phyloP scores from a whole-genome alignment of 2,888 invertebrate genomes.

The Prosopocoilus inquinatus region DNA sequence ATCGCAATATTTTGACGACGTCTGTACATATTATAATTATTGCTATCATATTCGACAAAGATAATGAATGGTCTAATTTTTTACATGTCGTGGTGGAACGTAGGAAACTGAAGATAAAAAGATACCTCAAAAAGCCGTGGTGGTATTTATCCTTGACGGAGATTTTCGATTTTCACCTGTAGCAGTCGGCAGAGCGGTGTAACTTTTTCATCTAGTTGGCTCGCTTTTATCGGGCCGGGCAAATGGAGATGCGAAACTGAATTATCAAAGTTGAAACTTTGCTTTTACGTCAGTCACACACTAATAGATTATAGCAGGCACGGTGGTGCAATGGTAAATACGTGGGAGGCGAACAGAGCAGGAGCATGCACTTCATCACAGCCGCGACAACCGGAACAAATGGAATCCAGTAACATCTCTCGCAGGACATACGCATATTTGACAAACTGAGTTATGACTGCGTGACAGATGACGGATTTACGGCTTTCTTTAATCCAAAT shows the following conservation, averaged over 20 bases:
- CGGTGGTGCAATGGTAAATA: constrained; percentile 33
- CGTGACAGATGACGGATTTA: constrained; percentile 38
- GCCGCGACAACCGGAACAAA: constrained; percentile 45
- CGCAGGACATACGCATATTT: constrained; percentile 41
- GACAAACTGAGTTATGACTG: constrained; percentile 30
- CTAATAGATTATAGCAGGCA: constrained; percentile 34
- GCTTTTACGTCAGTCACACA: constrained; percentile 25
- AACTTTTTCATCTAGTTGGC: constrained; percentile 22
- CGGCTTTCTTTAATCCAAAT: constrained; percentile 35
- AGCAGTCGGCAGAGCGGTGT: constrained; percentile 1
- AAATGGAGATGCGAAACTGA: constrained; percentile 30
- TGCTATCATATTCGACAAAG: too few relatives aligned
- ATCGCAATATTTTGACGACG: too few relatives aligned
- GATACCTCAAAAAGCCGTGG: too few relatives aligned
- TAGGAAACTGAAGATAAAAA: too few relatives aligned
- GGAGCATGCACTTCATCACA: constrained; percentile 37
- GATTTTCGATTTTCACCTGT: too few relatives aligned
- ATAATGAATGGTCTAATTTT: too few relatives aligned
- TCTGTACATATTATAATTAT: too few relatives aligned
- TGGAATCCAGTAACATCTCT: constrained; percentile 38
- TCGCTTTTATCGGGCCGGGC: constrained; percentile 2
- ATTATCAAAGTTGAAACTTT: constrained; percentile 31
- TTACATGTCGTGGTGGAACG: too few relatives aligned
- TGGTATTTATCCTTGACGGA: too few relatives aligned
- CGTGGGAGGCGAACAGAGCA: too few relatives aligned